These are phyloP conservation scores for Anhinga rufa DNA, from an alignment of 2,113 vertebrate genomes.

Conservation along the genomic window DNA sequence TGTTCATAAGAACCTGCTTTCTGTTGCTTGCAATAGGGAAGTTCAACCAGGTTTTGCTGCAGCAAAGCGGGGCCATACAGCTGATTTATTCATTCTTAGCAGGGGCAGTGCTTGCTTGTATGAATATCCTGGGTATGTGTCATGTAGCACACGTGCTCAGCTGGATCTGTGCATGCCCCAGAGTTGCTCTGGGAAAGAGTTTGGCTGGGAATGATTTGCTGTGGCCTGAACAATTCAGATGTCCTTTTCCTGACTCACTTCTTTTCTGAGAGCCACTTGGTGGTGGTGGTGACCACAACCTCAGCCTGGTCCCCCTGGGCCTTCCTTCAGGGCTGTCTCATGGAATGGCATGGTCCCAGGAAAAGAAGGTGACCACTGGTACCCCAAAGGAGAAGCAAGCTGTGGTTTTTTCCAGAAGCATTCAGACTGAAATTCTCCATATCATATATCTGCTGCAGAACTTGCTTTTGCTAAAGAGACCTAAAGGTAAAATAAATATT, in stretches of 20 bases:
- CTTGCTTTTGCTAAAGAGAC: not conserved
- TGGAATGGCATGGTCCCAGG: not conserved
- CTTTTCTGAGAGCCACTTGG: not conserved
- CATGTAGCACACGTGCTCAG: not conserved
- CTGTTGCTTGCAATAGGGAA: not conserved
- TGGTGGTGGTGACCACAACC: not conserved
- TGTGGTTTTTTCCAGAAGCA: not conserved
- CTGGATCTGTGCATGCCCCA: not conserved
- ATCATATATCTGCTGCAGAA: not conserved
- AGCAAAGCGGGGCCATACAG: too few species aligned
- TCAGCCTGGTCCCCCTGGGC: not conserved
- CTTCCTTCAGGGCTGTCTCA: not conserved
- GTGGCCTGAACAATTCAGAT: not conserved
- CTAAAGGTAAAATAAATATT: not conserved
- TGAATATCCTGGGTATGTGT: not conserved
- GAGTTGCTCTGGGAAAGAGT: not conserved
- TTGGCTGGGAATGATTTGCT: not conserved
- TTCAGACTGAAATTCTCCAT: not conserved
- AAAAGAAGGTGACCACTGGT: not conserved
- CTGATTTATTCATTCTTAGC: fast-evolving
- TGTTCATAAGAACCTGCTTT: not conserved
- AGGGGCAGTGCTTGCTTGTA: not conserved
- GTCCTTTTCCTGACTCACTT: not conserved
- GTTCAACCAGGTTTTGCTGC: not conserved
- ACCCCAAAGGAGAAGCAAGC: not conserved